Base-by-base conservation (phyloP, 2,888 invertebrate genomes). In the Mylabris sibirica region DNA sequence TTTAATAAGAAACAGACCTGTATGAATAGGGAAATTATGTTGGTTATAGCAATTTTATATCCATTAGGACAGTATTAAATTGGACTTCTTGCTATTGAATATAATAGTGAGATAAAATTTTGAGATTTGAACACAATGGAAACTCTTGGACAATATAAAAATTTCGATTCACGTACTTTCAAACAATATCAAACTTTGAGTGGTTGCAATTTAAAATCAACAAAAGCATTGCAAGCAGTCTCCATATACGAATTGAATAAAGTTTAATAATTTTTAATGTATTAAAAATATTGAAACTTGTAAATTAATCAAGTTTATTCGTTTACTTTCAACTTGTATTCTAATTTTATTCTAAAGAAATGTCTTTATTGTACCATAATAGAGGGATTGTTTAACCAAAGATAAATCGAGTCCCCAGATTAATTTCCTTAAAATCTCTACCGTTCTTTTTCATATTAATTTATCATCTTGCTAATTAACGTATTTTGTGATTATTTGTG, bases 361-460 rank as follows among this genome's bases (percentile, higher is more conserved):
- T 60, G 17, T 17, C 44, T 17, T 44, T 4, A 20, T 49, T 49
- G 9, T 35, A 30, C 34, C 5, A 4, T 69, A 69, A 69, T 69
- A 64, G 64, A 53, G 53, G 53, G 35, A 53, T 38, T 38, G 24
- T 69, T 59, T 61, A 66, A 8, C 4, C 66, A 38, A 64, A 66
- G 30, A 30, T 30, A 69, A 68, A 65, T 65, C 62, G 17, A 34
- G 63, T 30, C 30, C 65, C 38, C 60, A 64, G 49, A 66, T 69
- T 69, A 69, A 69, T 69, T 69, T 66, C 63, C 53, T 69, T 69
- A 69, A 69, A 66, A 66, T 63, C 69, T 44, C 30, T 35, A 64
- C 67, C 67, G 64, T 34, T 63, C 62, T 20, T 49, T 49, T 59
- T 44, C 17, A 60, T 60, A 26, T 14, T n/a, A 6, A 20, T 66